Base-by-base conservation (phyloP, 2,888 invertebrate species). In the Ametastegia equiseti region DNA sequence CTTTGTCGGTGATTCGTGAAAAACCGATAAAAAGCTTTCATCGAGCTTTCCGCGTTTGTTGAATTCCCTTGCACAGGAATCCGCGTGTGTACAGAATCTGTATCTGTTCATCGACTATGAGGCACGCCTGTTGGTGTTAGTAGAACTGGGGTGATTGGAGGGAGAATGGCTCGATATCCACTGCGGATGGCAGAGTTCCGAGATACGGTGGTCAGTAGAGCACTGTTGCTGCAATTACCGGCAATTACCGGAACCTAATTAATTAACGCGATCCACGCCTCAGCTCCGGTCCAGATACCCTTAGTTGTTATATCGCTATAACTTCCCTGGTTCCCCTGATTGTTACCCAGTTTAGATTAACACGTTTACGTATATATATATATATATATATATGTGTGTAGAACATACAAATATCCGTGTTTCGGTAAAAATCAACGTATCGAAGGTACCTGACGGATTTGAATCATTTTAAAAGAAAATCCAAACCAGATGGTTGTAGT, bases 191-290 rank as follows among this genome's bases (percentile, higher is more conserved):
- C 11, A 39, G 36, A 54, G 39, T 54, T 54, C 36, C 54, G 75
- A 75, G 75, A 78, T 78, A 57, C 60, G 63, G 63, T 63, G 78
- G 78, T 78, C 78, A 42, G 63, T 15, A 13, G 30, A 78, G 84
- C 83, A 84, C 84, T 88, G 84, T 87, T 87, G 87, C 86, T 88
- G 88, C 89, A 89, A 89, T 89, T 89, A 89, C 87, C 87, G 86
- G 88, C 88, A 88, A 89, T 89, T 89, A 88, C 88, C 88, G 86
- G 87, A 87, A 87, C 88, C 88, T 89, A 88, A 89, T 89, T 88
- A 89, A 89, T 89, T 89, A 89, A 78, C 78, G 60, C 27, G 63
- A 78, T 78, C 78, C 63, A 78, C 60, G 78, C 63, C 63, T 60
- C 60, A 11, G 13, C 33, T 67, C 36, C 42, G 75, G 60, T 78